Base-by-base conservation (phyloP, 2,797 vertebrate genomes). In the Petrocephalus schoutedeni region DNA sequence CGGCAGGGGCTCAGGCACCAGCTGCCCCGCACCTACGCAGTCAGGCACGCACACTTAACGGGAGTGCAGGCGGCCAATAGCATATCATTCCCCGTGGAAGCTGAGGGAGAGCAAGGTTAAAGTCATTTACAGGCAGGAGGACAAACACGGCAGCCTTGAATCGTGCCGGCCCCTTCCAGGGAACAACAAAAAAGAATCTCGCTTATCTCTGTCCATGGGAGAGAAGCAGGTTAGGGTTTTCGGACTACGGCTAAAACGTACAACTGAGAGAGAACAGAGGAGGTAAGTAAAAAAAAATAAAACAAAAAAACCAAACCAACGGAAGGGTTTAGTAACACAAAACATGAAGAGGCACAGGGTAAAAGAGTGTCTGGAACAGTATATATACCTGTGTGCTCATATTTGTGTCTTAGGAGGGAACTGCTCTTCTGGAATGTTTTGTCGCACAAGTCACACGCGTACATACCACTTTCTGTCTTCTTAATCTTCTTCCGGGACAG, bases 351-450 rank as follows among this genome's bases (percentile, higher is more conserved):
- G 61, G 93, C 92, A 95, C 93, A 95, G 94, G 95, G 93, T 95
- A 95, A 95, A 96, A 95, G 95, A 96, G 95, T 95, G 95, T 96
- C 95, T 95, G 94, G 95, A 96, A 96, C 95, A 95, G 94, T 96
- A 96, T 96, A 96, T 98, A 96, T 98, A 99, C 98, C 98, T 99
- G 98, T 98, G 97, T 98, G 97, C 95, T 99, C 98, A 89, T 99
- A 99, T 99, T 99, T 99, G 97, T 99, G 98, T 98, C 98, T 98
- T 96, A 99, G 98, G 96, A 99, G 98, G 96, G 98, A 99, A 97
- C 98, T 99, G 98, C 97, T 99, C 97, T 99, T 99, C 98, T 99
- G 98, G 98, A 99, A 99, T 98, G 98, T 99, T 98, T 99, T 99
- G 98, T 99, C 98, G 97, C 98, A 99, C 97, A 99, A 98, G 97